A percentile compares a stretch with the other conserved stretches of the same genome.
These are phyloP conservation scores for Eublepharis macularius DNA, from an alignment of 2,113 vertebrate genomes.

Conservation along the genomic window DNA sequence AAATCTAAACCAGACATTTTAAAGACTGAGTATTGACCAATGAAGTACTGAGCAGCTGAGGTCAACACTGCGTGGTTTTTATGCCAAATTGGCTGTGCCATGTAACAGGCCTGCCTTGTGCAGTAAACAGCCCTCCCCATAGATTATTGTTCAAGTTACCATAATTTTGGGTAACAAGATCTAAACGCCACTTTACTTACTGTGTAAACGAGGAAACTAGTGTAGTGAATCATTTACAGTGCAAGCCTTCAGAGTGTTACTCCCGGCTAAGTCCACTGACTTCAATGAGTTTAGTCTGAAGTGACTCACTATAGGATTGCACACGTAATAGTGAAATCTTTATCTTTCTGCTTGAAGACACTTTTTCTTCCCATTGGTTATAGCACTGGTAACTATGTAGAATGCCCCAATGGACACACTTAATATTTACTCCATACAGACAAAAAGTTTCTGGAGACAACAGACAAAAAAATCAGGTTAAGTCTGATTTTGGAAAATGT, in stretches of 20 bases:
- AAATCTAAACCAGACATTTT: conserved; percentile 2
- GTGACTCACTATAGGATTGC: too few relatives aligned
- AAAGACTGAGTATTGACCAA: background rate
- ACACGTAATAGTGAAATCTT: background rate
- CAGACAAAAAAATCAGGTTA: too few relatives aligned
- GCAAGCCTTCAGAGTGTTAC: too few relatives aligned
- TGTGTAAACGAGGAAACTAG: background rate
- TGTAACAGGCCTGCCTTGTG: background rate
- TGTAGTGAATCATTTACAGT: background rate
- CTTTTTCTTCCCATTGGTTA: background rate
- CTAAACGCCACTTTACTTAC: background rate
- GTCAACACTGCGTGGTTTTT: background rate
- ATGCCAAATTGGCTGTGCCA: background rate
- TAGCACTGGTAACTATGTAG: background rate
- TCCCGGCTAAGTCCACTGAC: too few relatives aligned
- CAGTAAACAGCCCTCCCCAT: background rate
- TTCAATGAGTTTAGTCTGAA: too few relatives aligned
- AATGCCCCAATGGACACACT: background rate
- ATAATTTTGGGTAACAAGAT: background rate
- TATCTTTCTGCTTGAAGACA: background rate
- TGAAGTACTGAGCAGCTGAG: background rate
- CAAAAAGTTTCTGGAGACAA: too few relatives aligned
- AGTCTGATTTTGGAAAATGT: too few relatives aligned
- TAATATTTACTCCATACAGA: background rate
- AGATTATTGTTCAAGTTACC: background rate